These are phyloP conservation scores for Caenorhabditis angaria DNA, from an alignment of 2,888 invertebrate genomes.

Conservation along the genomic window DNA sequence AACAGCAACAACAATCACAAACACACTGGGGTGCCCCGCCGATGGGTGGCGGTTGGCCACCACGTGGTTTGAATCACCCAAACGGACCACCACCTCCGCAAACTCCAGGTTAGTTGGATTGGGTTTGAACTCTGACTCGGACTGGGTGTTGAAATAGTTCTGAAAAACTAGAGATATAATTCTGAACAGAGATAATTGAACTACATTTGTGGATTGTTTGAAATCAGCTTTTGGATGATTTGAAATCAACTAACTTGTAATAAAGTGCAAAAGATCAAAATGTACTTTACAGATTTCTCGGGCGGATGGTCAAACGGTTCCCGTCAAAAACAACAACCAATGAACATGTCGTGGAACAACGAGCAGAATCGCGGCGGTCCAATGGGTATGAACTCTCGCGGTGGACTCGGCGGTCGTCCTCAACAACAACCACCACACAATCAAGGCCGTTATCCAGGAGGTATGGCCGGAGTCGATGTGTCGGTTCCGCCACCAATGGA, in stretches of 20 bases:
- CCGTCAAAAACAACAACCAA: slow-evolving; percentile 31
- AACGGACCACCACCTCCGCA: slow-evolving; percentile 39
- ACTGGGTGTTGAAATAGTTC: too few relatives aligned
- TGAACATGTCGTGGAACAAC: slow-evolving; percentile 15
- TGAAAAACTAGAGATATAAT: too few relatives aligned
- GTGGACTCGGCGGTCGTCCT: slow-evolving; percentile 40
- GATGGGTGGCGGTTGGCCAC: slow-evolving; percentile 25
- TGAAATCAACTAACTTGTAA: not conserved
- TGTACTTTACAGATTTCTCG: slow-evolving; percentile 5
- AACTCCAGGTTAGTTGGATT: not conserved
- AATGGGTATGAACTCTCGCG: slow-evolving; percentile 5
- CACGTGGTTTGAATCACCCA: slow-evolving; percentile 33
- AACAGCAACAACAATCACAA: slow-evolving; percentile 42
- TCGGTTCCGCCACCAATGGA: slow-evolving; percentile 61
- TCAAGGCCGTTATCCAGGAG: slow-evolving; percentile 36
- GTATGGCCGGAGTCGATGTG: slow-evolving; percentile 49
- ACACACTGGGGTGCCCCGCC: slow-evolving; percentile 14
- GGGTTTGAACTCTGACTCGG: slow-evolving; percentile 12
- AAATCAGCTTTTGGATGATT: slow-evolving; percentile 10
- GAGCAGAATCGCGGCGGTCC: slow-evolving; percentile 14
- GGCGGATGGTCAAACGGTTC: slow-evolving; percentile 34
- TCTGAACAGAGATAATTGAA: too few relatives aligned
- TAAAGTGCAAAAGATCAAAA: too few relatives aligned
- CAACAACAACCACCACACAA: slow-evolving; percentile 22
- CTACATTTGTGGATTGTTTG: too few relatives aligned